These are phyloP conservation scores for Drosophila nannoptera DNA, from an alignment of 1,140 invertebrate genomes.

Conservation along the genomic window DNA sequence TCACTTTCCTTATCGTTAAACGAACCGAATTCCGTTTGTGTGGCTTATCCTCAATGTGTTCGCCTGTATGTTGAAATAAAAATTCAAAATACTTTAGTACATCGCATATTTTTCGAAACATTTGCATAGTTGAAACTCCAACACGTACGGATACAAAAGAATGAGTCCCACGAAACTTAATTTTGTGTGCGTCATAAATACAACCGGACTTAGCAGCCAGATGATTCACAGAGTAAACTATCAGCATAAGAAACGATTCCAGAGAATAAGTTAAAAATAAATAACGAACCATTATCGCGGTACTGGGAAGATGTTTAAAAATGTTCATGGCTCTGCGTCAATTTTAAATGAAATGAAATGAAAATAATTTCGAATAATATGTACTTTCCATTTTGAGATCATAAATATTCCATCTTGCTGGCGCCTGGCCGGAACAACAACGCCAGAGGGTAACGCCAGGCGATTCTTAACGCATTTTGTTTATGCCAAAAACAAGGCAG, in stretches of 20 bases:
- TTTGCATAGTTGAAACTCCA: background rate
- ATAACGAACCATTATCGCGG: slow-evolving; percentile 13
- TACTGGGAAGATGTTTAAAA: background rate
- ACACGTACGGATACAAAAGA: background rate
- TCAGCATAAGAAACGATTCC: slow-evolving; percentile 14
- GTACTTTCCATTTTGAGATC: slow-evolving; percentile 44
- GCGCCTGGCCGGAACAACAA: background rate
- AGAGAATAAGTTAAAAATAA: slow-evolving; percentile 15
- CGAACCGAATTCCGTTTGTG: slow-evolving; percentile 96
- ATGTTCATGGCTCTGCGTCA: background rate
- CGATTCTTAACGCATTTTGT: slow-evolving; percentile 29
- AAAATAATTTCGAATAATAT: slow-evolving; percentile 11
- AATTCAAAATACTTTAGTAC: slow-evolving; percentile 25
- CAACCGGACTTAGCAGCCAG: slow-evolving; percentile 2
- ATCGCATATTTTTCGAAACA: slow-evolving; percentile 17
- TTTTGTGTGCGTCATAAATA: slow-evolving; percentile 29
- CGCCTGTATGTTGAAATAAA: slow-evolving; percentile 89
- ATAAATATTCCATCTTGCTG: slow-evolving; percentile 44
- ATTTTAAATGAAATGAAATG: slow-evolving; percentile 35
- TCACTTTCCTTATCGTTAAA: slow-evolving; percentile 95
- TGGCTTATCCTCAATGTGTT: slow-evolving; percentile 94
- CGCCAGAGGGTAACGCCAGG: background rate
- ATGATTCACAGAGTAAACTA: slow-evolving; percentile 35
- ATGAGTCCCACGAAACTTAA: slow-evolving; percentile 31
- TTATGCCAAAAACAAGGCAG: slow-evolving; percentile 62